These are phyloP conservation scores for Ypsolopha scabrella DNA, from an alignment of 2,888 invertebrate genomes.

Conservation along the genomic window DNA sequence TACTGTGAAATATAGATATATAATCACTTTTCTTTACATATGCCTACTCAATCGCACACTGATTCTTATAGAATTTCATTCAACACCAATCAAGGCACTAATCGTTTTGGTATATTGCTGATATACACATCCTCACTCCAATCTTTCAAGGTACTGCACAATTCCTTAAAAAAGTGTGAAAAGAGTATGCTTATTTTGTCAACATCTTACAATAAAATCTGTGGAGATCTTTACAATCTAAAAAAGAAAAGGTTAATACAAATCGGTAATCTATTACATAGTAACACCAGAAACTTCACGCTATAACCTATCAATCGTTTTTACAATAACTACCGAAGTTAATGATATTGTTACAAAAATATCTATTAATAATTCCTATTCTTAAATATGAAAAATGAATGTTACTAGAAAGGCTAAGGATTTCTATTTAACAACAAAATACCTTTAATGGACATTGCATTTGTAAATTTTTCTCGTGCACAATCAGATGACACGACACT, in stretches of 20 bases:
- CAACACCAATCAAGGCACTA: conserved; percentile 63
- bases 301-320: conserved; percentile 28
- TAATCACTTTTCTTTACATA: conserved; percentile 49
- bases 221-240: conserved; percentile 18
- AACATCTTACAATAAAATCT: conserved; percentile 34
- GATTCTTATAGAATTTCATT: conserved; percentile 46
- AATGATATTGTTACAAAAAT: conserved; percentile 63
- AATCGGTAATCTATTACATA: conserved; percentile 11
- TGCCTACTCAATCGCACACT: conserved; percentile 37
- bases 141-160: conserved; percentile 56
- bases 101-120: conserved; percentile 69
- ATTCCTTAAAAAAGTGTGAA: conserved; percentile 39
- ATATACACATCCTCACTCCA: conserved; percentile 64
- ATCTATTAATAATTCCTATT: conserved; percentile 55
- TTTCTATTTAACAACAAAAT: conserved; percentile 58
- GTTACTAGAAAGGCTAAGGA: conserved; percentile 65
- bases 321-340: conserved; percentile 52
- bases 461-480: conserved; percentile 31
- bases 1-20: conserved; percentile 68
- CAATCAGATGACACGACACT: conserved; percentile 9
- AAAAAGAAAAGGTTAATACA: conserved; percentile 10
- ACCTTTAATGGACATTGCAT: conserved; percentile 47
- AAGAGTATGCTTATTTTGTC: conserved; percentile 41
- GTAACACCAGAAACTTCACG: conserved; percentile 26
- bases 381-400: conserved; percentile 54